phyloP scores from a whole-genome alignment of 2,113 vertebrate species.

The Cochlearius cochlearius region DNA sequence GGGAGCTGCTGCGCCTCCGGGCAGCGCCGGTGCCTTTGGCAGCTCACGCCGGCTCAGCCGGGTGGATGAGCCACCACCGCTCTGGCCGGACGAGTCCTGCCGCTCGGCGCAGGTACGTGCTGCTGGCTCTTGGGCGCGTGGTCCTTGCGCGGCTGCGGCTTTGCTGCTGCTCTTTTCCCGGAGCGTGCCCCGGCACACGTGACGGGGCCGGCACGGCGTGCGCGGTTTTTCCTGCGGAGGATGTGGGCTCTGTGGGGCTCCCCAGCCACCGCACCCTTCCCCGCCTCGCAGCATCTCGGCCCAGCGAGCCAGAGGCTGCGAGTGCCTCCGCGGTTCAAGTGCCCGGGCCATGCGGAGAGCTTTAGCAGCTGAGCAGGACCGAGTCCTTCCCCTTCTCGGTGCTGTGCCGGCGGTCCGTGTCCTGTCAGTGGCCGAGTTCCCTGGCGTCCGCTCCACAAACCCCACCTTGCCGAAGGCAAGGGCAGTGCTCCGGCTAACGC shows the following conservation, averaged over 20 bases:
- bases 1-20: not conserved
- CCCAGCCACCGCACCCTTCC: not conserved
- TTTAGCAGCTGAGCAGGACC: not conserved
- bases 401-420: not conserved
- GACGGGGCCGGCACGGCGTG: accelerated
- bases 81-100: not conserved
- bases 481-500: not conserved
- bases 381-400: not conserved
- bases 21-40: not conserved
- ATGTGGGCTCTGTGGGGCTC: not conserved
- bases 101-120: not conserved
- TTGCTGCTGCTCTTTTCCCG: not conserved
- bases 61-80: not conserved
- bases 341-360: not conserved
- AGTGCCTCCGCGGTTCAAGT: no score
- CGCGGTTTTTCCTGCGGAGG: not conserved
- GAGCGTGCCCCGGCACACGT: not conserved
- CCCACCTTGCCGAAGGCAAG: not conserved
- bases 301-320: not conserved
- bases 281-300: not conserved
- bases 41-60: not conserved
- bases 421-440: not conserved
- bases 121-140: accelerated
- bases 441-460: not conserved
- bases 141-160: no score